These are phyloP conservation scores for Hestina assimilis DNA, from an alignment of 1,140 invertebrate species.

Conservation along the genomic window DNA sequence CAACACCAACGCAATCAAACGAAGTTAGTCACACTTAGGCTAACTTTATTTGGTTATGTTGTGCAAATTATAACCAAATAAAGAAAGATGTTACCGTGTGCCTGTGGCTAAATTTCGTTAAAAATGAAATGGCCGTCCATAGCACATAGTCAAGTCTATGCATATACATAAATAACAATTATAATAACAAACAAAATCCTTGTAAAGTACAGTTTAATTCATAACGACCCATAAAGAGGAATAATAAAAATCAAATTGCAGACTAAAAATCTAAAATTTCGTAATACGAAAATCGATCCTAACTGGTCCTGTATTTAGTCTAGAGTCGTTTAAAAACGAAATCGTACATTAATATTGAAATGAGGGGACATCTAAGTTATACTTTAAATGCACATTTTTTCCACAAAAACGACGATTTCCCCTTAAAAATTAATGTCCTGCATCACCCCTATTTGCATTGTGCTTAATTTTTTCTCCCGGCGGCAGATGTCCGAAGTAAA, in stretches of 20 bases:
- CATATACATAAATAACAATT: neutral
- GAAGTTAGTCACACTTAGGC: too few relatives aligned
- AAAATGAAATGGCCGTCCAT: too few relatives aligned
- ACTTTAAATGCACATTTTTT: slow-evolving; percentile 73
- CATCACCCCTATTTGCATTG: slow-evolving; percentile 74
- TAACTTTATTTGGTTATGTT: too few relatives aligned
- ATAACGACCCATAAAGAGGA: slow-evolving; percentile 33
- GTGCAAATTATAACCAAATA: too few relatives aligned
- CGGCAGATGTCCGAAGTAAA: slow-evolving; percentile 71
- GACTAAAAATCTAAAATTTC: slow-evolving; percentile 30
- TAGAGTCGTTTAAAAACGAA: slow-evolving; percentile 21
- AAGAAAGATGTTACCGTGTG: too few relatives aligned
- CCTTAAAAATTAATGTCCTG: slow-evolving; percentile 76
- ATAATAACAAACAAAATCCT: neutral
- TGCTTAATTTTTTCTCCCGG: slow-evolving; percentile 64
- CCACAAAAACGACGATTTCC: slow-evolving; percentile 65
- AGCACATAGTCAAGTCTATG: too few relatives aligned
- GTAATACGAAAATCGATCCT: slow-evolving; percentile 9
- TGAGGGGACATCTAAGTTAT: slow-evolving; percentile 60
- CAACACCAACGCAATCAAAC: too few relatives aligned
- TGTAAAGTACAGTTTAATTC: slow-evolving; percentile 13
- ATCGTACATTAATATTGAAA: slow-evolving; percentile 64
- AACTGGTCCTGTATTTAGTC: slow-evolving; percentile 17
- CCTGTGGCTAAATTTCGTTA: too few relatives aligned
- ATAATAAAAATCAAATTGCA: slow-evolving; percentile 44